Percentiles rank a stretch among this genome's conserved stretches.
phyloP scores from a whole-genome alignment of 2,797 vertebrate species.

The Glossophaga mutica region DNA sequence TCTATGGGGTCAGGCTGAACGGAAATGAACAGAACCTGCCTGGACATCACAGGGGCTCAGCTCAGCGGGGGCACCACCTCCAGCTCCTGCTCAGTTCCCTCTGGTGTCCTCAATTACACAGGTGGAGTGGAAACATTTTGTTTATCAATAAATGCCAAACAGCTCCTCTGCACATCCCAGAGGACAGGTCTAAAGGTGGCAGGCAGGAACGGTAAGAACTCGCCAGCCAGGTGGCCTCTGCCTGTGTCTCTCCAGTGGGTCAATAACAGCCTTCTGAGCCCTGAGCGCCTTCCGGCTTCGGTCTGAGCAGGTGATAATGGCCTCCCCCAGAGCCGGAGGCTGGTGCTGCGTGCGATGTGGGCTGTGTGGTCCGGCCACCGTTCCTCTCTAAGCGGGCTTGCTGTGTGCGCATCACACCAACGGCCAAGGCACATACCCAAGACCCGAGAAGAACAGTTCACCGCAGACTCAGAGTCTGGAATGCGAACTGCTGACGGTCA shows the following conservation, averaged over 20 bases:
- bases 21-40: background rate
- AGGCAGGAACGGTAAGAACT: background rate
- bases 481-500: background rate
- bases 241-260: background rate
- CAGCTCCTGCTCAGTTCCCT: background rate
- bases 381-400: background rate
- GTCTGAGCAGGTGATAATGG: background rate
- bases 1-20: background rate
- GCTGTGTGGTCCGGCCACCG: background rate
- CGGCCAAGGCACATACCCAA: background rate
- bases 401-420: background rate
- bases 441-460: background rate
- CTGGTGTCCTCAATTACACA: background rate
- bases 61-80: background rate
- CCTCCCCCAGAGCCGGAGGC: background rate
- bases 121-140: background rate
- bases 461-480: background rate
- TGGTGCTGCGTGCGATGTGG: fast-evolving
- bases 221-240: background rate
- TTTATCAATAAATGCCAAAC: slow-evolving; percentile 7
- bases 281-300: background rate
- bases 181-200: background rate
- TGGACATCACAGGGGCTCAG: background rate
- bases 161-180: background rate
- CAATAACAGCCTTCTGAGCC: background rate